Percentiles rank a stretch among this genome's conserved stretches.
Evolutionary conservation across 2,113 vertebrate genomes (phyloP).

Genomic region (Cavia porcellus): DNA sequence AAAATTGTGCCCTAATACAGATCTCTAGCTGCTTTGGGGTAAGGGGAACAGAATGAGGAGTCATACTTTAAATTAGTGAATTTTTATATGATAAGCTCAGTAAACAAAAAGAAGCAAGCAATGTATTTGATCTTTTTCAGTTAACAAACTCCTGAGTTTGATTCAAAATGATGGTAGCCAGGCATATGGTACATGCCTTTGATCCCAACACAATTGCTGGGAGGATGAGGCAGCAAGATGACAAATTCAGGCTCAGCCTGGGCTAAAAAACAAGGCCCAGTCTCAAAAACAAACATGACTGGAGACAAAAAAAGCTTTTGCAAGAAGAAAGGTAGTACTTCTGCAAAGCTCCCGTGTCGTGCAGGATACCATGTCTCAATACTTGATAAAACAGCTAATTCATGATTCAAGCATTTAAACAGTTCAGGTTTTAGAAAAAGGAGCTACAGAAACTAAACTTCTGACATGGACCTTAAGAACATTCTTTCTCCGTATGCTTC

Average conservation of each 20-base stretch:
- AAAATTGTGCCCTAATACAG: neutral
- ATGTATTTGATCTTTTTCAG: slow-evolving; percentile 28
- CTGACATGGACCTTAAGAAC: neutral
- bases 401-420: neutral
- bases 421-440: neutral
- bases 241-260: neutral
- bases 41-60: neutral
- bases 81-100: neutral
- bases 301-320: slow-evolving; percentile 19
- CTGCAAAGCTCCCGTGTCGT: neutral
- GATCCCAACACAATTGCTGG: neutral
- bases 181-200: neutral
- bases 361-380: neutral
- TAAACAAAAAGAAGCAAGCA: neutral
- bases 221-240: neutral
- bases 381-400: neutral
- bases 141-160: slow-evolving; percentile 3
- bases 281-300: neutral
- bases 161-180: neutral
- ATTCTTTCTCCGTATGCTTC: neutral
- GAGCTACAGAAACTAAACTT: neutral
- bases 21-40: neutral
- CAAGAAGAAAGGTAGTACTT: neutral
- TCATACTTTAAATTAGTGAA: neutral
- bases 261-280: neutral